Conservation (phyloP, 2,113 vertebrate species). For the Procavia capensis region DNA sequence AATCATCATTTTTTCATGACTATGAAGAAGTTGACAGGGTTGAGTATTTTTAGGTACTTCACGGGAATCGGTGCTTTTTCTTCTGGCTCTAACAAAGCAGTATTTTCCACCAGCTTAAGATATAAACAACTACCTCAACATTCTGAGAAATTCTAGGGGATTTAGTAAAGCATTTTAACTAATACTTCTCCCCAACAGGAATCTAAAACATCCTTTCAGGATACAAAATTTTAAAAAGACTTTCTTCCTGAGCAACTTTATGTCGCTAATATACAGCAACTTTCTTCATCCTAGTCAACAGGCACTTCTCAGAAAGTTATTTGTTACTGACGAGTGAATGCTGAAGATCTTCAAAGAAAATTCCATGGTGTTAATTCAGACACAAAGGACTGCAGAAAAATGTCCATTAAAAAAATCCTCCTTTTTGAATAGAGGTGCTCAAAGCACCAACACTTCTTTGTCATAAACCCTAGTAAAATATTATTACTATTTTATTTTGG, state of each 20-base stretch:
- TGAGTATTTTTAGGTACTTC: conserved; percentile 72
- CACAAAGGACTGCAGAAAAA: background rate
- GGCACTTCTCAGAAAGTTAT: background rate
- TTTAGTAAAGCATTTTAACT: background rate
- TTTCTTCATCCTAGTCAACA: fast-evolving
- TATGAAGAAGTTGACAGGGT: conserved; percentile 48
- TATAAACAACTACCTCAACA: conserved; percentile 70
- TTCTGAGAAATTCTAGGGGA: conserved; percentile 67
- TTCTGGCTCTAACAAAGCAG: conserved; percentile 49
- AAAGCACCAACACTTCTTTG: background rate
- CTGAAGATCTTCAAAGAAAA: background rate
- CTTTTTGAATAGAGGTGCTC: background rate
- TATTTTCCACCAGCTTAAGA: conserved; percentile 56
- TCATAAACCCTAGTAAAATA: background rate
- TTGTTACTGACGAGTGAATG: fast-evolving
- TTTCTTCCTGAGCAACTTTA: background rate
- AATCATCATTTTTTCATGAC: conserved; percentile 49
- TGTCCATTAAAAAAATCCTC: background rate
- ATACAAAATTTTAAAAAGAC: conserved; percentile 9
- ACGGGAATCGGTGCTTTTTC: conserved; percentile 63
- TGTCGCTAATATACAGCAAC: background rate
- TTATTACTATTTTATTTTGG: fast-evolving
- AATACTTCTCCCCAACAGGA: conserved; percentile 42
- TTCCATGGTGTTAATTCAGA: background rate
- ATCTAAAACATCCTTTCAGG: conserved; percentile 55